Conservation (phyloP, 64 coral and sea anemone genomes). For the Cladopsammia gracilis region DNA sequence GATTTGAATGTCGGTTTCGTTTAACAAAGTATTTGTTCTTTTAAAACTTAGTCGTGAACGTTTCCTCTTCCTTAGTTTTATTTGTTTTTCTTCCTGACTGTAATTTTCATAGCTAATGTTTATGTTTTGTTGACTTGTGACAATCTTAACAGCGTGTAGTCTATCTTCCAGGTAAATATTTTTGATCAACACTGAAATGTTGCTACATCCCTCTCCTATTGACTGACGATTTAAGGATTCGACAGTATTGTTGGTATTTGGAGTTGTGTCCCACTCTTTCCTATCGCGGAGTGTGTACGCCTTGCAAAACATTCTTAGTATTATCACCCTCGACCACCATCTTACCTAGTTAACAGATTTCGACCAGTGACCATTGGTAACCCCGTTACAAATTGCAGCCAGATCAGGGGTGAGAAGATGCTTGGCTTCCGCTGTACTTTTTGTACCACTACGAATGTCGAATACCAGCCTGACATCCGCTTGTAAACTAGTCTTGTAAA, state of each 20-base stretch:
- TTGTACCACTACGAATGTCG: constrained; percentile 16
- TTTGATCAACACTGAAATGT: constrained; percentile 27
- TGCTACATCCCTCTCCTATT: constrained; percentile 34
- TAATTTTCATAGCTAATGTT: constrained; percentile 1
- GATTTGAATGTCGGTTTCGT: background rate
- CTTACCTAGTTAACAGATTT: constrained; percentile 1
- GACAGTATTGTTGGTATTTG: constrained; percentile 34
- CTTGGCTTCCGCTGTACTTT: background rate
- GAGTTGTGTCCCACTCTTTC: constrained; percentile 30
- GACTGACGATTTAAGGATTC: constrained; percentile 21
- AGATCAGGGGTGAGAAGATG: background rate
- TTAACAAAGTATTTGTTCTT: background rate
- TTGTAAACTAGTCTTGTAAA: background rate
- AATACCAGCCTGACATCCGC: constrained; percentile 16
- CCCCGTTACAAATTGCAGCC: background rate
- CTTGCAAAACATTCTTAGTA: constrained; percentile 49
- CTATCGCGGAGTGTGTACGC: background rate
- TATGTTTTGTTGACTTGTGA: constrained; percentile 15
- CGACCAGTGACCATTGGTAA: constrained; percentile 15
- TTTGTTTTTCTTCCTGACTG: background rate
- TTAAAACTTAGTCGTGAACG: background rate
- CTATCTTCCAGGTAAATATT: constrained; percentile 32
- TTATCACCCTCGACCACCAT: constrained; percentile 40
- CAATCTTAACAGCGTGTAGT: constrained; percentile 24
- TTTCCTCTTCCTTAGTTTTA: background rate